phyloP scores from a whole-genome alignment of 2,888 invertebrate genomes.

The Aphidoletes aphidimyza region DNA sequence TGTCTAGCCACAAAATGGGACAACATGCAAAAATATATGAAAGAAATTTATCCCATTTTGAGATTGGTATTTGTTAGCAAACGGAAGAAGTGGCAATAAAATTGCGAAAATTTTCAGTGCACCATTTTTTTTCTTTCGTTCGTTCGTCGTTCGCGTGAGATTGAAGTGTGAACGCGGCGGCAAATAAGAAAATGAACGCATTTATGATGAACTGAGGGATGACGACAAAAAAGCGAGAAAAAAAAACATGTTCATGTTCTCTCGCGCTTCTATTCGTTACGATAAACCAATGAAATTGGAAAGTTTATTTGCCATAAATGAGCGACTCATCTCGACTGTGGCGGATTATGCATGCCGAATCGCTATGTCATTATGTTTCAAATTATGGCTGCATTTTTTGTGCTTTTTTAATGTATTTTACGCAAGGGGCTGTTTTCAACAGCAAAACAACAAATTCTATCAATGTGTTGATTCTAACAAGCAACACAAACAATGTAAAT shows the following conservation, averaged over 20 bases:
- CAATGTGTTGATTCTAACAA: too few species aligned
- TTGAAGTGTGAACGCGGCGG: background rate
- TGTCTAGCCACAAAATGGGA: background rate
- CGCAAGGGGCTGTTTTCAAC: too few species aligned
- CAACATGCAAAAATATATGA: background rate
- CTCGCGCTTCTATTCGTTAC: background rate
- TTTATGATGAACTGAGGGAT: background rate
- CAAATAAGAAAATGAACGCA: slow-evolving; percentile 22
- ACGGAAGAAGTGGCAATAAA: slow-evolving; percentile 36
- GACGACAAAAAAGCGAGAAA: background rate
- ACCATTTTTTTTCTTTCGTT: background rate
- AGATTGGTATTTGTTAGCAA: slow-evolving; percentile 42
- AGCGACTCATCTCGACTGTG: background rate
- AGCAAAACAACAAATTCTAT: too few species aligned
- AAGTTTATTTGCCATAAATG: background rate
- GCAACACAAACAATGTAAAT: too few species aligned
- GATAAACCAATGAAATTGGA: background rate
- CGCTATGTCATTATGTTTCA: slow-evolving; percentile 7
- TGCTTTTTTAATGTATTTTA: too few species aligned
- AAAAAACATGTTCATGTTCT: background rate
- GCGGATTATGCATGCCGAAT: background rate
- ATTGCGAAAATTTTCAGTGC: slow-evolving; percentile 1
- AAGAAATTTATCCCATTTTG: background rate
- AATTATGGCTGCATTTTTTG: background rate
- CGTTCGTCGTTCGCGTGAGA: background rate